Evolutionary conservation across 2,797 vertebrate genomes (phyloP), one percentile per base, ranked within the genome.

Genomic region (Falco biarmicus): DNA sequence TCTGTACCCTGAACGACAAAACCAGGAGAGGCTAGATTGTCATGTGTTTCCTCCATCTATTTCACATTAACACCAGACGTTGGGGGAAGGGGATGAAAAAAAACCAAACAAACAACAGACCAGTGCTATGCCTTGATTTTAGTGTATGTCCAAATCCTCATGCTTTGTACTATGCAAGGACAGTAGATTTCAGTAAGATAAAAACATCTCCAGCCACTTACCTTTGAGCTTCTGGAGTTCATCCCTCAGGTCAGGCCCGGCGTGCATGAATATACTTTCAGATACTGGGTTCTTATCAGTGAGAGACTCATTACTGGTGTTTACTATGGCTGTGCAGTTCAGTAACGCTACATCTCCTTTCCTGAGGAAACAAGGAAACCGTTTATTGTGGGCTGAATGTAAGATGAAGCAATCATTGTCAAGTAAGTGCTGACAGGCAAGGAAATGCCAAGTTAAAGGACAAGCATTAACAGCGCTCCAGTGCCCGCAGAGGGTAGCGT

Each of bases 141-240:
- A 14, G 1, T 64, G 73, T 60, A 51, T 9, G 5, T 28, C 21
- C 26, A 59, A 75, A 65, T 61, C 28, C 15, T 34, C 21, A 54
- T 69, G 56, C 31, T 90, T 60, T 70, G 37, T 28, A 66, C 37
- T 64, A 19, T 2, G 28, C 43, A 75, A 83, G 11, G 25, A 61
- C 69, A 70, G 5, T 15, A 41, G 21, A 69, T 66, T 65, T 87
- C 82, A 68, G 0, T 25, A 51, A 5, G 11, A 69, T 15, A 71
- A 50, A 74, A 47, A 31, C 2, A 11, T 70, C 45, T 73, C 50
- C 14, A 19, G 24, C 4, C 37, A 85, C 76, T 92, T 96, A 99
- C 99, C 99, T 99, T 99, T 99, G 88, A 99, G 98, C 96, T 99
- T 99, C 96, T 99, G 98, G 50, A 99, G 98, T 84, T 99, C 99